Base-by-base conservation (phyloP, 2,888 invertebrate species). In the Melipona bicolor region DNA sequence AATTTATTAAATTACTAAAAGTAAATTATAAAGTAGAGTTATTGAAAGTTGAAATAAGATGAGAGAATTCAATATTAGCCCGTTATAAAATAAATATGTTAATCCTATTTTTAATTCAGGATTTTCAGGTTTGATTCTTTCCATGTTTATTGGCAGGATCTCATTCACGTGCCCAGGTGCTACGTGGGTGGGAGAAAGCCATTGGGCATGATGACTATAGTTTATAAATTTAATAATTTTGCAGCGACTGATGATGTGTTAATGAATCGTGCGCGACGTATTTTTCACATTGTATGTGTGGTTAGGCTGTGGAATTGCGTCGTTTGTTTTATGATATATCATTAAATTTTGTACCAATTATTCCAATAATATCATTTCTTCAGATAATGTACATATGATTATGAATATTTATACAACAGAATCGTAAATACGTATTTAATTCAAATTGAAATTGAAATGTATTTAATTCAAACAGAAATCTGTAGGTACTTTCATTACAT, bases 261-360 rank as follows among this genome's bases (percentile, higher is more conserved):
- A n/a, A 9, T 6, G 54, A 6, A 54, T 54, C 54, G 69, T 70
- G 69, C 69, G 11, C 69, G 69, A 70, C 56, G 69, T 56, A 70
- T 21, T 36, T 54, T 70, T 27, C 69, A 36, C 54, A 36, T 70
- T 70, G 69, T 70, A n/a, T 56, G 69, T 36, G 56, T 69, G 54
- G 21, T 54, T 62, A 32, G 61, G 61, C 32, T 27, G 61, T 62
- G 61, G 32, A 62, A 27, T 24, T 62, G 61, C 61, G 61, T 62
- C 61, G n/a, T n/a, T n/a, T n/a, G n/a, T n/a, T n/a, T n/a, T n/a
- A n/a, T n/a, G n/a, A n/a, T n/a, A n/a, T n/a, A n/a, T n/a, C n/a
- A n/a, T n/a, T n/a, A n/a, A n/a, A n/a, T n/a, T n/a, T n/a, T n/a
- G n/a, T n/a, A n/a, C n/a, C n/a, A n/a, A n/a, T n/a, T n/a, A n/a